These are phyloP conservation scores for Garra rufa DNA, from an alignment of 2,113 vertebrate genomes.

Conservation along the genomic window DNA sequence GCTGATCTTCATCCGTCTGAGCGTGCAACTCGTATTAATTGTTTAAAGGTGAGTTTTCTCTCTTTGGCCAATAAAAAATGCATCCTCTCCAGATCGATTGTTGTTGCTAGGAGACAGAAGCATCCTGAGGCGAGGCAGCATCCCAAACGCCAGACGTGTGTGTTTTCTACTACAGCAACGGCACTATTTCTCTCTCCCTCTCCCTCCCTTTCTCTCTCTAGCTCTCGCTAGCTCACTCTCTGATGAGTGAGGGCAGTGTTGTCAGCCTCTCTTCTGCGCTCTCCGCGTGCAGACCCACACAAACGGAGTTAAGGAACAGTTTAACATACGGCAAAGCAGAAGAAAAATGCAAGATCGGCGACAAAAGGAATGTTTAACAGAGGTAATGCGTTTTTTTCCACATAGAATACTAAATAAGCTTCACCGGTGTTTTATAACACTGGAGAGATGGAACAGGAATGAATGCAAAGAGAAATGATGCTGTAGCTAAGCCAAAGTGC, in stretches of 20 bases:
- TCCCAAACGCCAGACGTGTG: conserved; percentile 70
- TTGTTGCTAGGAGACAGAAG: conserved; percentile 88
- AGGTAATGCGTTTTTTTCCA: conserved; percentile 43
- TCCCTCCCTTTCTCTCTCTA: conserved; percentile 28
- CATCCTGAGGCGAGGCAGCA: conserved; percentile 79
- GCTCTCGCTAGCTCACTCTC: conserved; percentile 50
- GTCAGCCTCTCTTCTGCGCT: conserved; percentile 64
- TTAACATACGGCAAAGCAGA: conserved; percentile 38
- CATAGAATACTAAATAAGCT: conserved; percentile 22
- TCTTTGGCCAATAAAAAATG: conserved; percentile 79
- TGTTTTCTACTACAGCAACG: conserved; percentile 55
- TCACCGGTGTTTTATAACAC: conserved; percentile 25
- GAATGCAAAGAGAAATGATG: background rate
- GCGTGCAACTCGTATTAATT: conserved; percentile 61
- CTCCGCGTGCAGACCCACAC: conserved; percentile 40
- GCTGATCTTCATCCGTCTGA: conserved; percentile 67
- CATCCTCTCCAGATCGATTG: conserved; percentile 79
- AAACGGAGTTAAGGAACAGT: conserved; percentile 54
- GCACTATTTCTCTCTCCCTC: conserved; percentile 46
- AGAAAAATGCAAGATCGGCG: conserved; percentile 36
- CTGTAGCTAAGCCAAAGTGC: background rate
- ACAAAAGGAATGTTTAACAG: conserved; percentile 39
- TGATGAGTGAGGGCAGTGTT: conserved; percentile 66
- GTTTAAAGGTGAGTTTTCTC: conserved; percentile 69
- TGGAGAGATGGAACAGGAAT: background rate